phyloP scores from a whole-genome alignment of 2,888 invertebrate genomes.

The Nomada ruficornis region DNA sequence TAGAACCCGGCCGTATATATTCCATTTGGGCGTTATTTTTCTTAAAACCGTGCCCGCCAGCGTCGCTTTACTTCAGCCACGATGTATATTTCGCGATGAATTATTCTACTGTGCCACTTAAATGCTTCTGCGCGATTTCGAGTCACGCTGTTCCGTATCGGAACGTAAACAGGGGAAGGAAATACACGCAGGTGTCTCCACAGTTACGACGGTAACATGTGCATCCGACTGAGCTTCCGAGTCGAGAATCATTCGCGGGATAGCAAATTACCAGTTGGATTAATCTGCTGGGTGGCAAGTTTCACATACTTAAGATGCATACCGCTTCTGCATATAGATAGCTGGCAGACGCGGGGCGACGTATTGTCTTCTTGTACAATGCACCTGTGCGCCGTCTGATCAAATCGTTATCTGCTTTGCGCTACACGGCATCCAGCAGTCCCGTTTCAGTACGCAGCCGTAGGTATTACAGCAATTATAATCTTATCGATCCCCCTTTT shows the following conservation, averaged over 20 bases:
- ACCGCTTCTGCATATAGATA: slow-evolving; percentile 49
- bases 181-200: background rate
- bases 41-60: background rate
- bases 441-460: too few species aligned
- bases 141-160: too few species aligned
- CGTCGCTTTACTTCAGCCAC: slow-evolving; percentile 2
- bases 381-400: slow-evolving; percentile 41
- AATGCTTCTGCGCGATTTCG: too few species aligned
- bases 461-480: too few species aligned
- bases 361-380: slow-evolving; percentile 44
- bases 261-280: slow-evolving; percentile 66
- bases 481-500: too few species aligned
- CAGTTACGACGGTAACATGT: slow-evolving; percentile 41
- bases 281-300: slow-evolving; percentile 60
- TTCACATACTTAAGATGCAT: slow-evolving; percentile 61
- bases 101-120: background rate
- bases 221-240: slow-evolving; percentile 57
- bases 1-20: slow-evolving; percentile 21
- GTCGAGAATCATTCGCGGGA: slow-evolving; percentile 58
- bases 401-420: slow-evolving; percentile 53
- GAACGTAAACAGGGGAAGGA: too few species aligned
- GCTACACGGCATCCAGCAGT: background rate
- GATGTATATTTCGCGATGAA: background rate
- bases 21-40: slow-evolving; percentile 25
- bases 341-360: slow-evolving; percentile 37